Evolutionary conservation across 2,113 vertebrate species (phyloP), one percentile per base, ranked within the genome.

Genomic region (Anolis sagrei): DNA sequence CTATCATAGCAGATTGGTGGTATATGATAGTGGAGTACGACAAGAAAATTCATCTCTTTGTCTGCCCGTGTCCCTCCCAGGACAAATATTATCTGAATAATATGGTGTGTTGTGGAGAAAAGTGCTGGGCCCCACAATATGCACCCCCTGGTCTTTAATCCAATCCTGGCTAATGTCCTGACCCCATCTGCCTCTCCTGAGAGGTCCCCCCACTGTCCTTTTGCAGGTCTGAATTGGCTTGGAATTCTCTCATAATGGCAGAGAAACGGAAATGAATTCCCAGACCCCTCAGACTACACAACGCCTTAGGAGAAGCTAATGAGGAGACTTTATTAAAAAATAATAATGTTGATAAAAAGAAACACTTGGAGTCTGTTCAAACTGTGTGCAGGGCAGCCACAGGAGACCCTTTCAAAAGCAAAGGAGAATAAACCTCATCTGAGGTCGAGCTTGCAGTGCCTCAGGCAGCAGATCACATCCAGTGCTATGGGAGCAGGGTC

Each of bases 281-380:
- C 79, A 92, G 90, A 68, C 84, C 44, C 32, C 74, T 93, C 88
- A 1, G 68, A 2, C 85, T 85, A 88, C 0, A 0, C 78, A 86
- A 80, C 87, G 83, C 78, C 87, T 85, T 89, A 91, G 89, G 25
- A 68, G 64, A 94, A 93, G 84, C 86, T 90, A 92, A 92, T 89
- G 69, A 29, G 77, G 72, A 75, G 87, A 93, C 78, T 85, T 92
- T 90, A 94, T 93, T 94, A 92, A 93, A 94, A 94, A 95, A 90
- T 91, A 90, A 93, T 91, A 90, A 90, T 0, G 0, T 73, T 0
- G 73, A 91, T 88, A 94, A 90, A 94, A 91, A 89, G 79, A 86
- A 92, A 1, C 66, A 58, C 70, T 91, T 94, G 94, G 94, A 93
- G 87, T 75, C 66, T 0, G 0, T 90, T 94, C 92, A 93, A 84